Conservation (phyloP, 2,797 vertebrate genomes). For the Epinephelus coioides region DNA sequence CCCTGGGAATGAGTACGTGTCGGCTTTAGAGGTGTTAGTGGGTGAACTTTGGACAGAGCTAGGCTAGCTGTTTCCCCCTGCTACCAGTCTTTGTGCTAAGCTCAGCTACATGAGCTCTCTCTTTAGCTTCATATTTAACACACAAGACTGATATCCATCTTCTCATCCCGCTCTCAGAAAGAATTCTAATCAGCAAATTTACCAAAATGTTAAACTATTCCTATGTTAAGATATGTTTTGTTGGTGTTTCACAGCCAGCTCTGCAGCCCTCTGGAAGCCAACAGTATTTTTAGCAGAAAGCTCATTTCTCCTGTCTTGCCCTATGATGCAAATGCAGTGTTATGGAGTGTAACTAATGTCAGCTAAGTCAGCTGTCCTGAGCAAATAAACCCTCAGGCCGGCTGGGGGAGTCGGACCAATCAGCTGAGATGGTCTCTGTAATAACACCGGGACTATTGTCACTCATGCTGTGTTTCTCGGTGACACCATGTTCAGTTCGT, state of each 20-base stretch:
- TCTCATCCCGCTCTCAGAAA: slow-evolving; percentile 3
- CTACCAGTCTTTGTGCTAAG: neutral
- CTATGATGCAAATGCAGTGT: slow-evolving; percentile 15
- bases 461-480: slow-evolving; percentile 47
- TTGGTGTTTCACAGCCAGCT: neutral
- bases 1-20: no score
- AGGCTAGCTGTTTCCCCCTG: neutral
- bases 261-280: neutral
- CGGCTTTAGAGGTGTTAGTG: neutral
- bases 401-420: neutral
- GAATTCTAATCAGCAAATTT: neutral
- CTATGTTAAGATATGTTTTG: neutral
- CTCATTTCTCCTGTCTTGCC: neutral
- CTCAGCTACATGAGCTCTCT: neutral
- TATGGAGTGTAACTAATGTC: neutral
- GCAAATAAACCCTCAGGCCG: neutral
- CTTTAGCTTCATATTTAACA: neutral
- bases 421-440: neutral
- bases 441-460: neutral
- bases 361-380: slow-evolving; percentile 5
- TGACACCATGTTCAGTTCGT: slow-evolving; percentile 72
- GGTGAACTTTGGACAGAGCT: neutral
- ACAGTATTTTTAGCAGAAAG: slow-evolving; percentile 2
- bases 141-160: neutral
- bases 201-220: neutral